Base-by-base conservation (phyloP, 2,113 vertebrate species). In the Ciconia stormi region DNA sequence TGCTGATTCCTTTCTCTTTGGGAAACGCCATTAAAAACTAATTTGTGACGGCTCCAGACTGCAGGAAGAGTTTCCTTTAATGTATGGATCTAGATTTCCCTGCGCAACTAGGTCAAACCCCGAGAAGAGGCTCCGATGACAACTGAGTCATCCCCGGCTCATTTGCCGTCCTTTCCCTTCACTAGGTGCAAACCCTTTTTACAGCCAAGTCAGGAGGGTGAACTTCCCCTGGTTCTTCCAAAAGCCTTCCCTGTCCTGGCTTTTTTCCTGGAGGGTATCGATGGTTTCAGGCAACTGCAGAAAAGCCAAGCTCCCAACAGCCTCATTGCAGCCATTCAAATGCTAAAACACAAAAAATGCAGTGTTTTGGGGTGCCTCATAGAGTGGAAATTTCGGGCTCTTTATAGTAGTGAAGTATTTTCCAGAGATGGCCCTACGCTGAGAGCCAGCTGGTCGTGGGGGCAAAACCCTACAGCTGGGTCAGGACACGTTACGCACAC, bases 21-120 rank as follows among this genome's bases (percentile, higher is more conserved):
- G 70, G 65, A 97, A 82, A 19, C 0, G 1, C 23, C 89, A 93
- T 73, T 89, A 90, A 59, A 70, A 96, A 44, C 59, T 95, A 74
- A 86, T 94, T 63, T 79, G 65, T 49, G 71, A 92, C 73, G 58
- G 66, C 63, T 62, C 62, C 90, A 82, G 87, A 59, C 42, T 26
- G 70, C n/a, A 66, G 55, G 42, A 71, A 93, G 47, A 89, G 66
- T 27, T 38, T 95, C 19, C 63, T 72, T 82, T 90, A 82, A 79
- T 10, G 42, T 32, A 84, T 27, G 91, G 93, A 94, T 82, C 66
- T 63, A 73, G 73, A 94, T 69, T 92, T 95, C 84, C 67, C 87
- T 50, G 46, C 76, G 83, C 91, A 94, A 87, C 53, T 90, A 87
- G 93, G 78, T 96, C 94, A 88, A 83, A 32, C 14, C 52, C 55